Base-by-base conservation (phyloP, 1,140 invertebrate genomes). In the Sminthurinus signatus region DNA sequence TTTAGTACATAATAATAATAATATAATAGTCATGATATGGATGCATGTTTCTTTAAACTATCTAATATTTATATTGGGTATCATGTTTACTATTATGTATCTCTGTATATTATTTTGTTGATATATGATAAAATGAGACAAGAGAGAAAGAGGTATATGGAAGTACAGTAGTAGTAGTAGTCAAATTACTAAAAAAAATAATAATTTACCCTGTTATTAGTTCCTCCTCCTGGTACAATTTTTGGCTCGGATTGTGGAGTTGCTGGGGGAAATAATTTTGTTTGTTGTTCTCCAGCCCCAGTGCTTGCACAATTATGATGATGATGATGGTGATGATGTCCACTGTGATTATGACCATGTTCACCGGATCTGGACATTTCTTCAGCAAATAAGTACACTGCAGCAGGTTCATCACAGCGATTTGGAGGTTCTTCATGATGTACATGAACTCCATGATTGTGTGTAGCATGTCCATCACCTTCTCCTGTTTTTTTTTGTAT, bases 401-500 rank as follows among this genome's bases (percentile, higher is more conserved):
- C 70, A 4, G 70, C 70, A 19, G 70, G 70, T 42, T 72, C 70
- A 54, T 70, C 68, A 69, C 70, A 72, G 5, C 70, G 64, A 42
- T 72, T 69, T 28, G 70, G 70, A n/a, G 70, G 70, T 27, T 69
- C 65, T 28, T 69, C 67, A 44, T 72, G 70, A 46, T 72, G 70
- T 10, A 72, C 67, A 58, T 72, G 70, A 31, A 72, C 70, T 28
- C 55, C 73, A 58, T 51, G 67, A 52, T 68, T 71, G 55, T 61
- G 71, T 31, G 67, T 66, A 67, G 62, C 68, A 58, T 61, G 71
- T 31, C 69, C 68, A 67, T 65, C 68, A 59, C 68, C 71, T 69
- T 59, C 64, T 29, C 29, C 64, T 36, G 25, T 8, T 36, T 36
- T 25, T 19, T 12, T 44, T n/a, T 46, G 8, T 17, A 39, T 39